Conservation (phyloP, 2,113 vertebrate species). For the Heterotis niloticus region DNA sequence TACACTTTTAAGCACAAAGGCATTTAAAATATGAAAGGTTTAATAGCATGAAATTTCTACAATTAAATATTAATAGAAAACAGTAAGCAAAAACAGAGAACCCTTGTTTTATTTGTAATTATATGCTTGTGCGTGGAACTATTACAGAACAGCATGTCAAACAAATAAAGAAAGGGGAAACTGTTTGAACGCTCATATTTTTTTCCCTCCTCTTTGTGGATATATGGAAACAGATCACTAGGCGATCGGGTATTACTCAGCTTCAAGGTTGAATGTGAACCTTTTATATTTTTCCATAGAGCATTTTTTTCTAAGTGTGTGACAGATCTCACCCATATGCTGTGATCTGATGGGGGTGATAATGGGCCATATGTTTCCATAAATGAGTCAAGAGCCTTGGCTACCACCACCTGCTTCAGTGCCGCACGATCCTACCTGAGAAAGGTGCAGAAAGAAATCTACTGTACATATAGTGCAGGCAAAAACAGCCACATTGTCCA, state of each 20-base stretch:
- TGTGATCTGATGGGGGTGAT: neutral
- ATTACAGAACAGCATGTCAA: neutral
- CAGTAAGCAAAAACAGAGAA: no score
- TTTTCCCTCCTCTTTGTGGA: neutral
- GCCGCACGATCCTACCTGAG: neutral
- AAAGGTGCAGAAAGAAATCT: neutral
- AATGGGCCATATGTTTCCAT: conserved; percentile 25
- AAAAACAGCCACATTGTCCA: no score
- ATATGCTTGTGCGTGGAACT: neutral
- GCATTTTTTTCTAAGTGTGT: conserved; percentile 13
- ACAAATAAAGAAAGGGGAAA: neutral
- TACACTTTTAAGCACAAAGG: no score
- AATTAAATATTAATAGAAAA: no score
- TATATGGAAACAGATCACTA: conserved; percentile 1
- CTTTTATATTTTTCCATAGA: conserved; percentile 13
- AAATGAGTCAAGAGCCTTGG: conserved; percentile 14
- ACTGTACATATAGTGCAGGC: no score
- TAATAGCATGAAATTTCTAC: neutral
- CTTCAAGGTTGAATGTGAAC: conserved; percentile 21
- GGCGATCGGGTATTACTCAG: conserved; percentile 25
- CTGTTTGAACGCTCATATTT: neutral
- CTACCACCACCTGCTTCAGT: conserved; percentile 24
- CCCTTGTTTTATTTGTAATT: neutral
- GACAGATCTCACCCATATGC: neutral
- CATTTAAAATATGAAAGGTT: no score